Evolutionary conservation across 2,888 invertebrate genomes (phyloP), one percentile per base, ranked within the genome.

Genomic region (Drosophila emarginata): DNA sequence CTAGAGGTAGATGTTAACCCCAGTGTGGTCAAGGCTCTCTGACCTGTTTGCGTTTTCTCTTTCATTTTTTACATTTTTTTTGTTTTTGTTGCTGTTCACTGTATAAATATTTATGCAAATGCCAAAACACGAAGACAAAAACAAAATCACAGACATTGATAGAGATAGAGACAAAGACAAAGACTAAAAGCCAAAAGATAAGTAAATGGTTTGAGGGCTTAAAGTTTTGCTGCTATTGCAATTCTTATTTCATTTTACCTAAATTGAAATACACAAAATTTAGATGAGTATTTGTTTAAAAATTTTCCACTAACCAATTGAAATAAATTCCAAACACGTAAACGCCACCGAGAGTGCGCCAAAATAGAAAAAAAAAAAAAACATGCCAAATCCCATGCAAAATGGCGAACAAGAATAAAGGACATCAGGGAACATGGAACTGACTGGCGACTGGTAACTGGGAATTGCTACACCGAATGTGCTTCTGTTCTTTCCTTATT

Each of bases 81-180:
- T n/a, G n/a, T n/a, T n/a, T n/a, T n/a, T n/a, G n/a, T n/a, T n/a
- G n/a, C n/a, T n/a, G n/a, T n/a, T n/a, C n/a, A n/a, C n/a, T 9
- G 4, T 59, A 45, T 37, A 60, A 64, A 40, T 53, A 51, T 72
- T 78, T 81, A 78, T 76, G 81, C 76, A 81, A 78, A 78, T 81
- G 67, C 63, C 57, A 72, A 5, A 4, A 66, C 52, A 45, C 56
- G 67, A 53, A 59, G 15, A 39, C 2, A 9, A 18, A 18, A 18
- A 15, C 18, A 45, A 21, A 45, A 21, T 45, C 45, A 45, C 11
- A 45, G 57, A 21, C 32, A 56, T 56, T 37, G 56, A 7, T 9
- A n/a, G 23, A 53, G 53, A n/a, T n/a, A 21, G 14, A 14, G 26
- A 26, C 1, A 26, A 6, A 26, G 21, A 26, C 21, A 28, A 36